phyloP scores from a whole-genome alignment of 2,797 vertebrate species.

The Hemitrygon akajei region DNA sequence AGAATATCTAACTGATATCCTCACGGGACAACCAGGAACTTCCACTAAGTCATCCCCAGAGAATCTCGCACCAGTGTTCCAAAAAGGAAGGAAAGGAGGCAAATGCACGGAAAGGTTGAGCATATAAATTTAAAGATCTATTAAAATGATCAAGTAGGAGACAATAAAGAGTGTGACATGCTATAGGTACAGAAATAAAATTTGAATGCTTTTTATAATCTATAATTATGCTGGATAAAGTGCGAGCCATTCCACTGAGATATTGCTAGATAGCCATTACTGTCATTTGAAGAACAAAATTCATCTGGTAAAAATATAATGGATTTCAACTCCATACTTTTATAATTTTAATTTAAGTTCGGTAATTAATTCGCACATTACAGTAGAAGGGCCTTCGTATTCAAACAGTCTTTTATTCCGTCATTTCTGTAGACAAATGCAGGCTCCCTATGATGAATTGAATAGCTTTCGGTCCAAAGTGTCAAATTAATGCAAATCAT shows the following conservation, averaged over 20 bases:
- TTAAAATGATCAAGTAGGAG: constrained; percentile 34
- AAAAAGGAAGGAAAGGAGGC: neutral
- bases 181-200: constrained; percentile 15
- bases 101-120: neutral
- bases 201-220: constrained; percentile 16
- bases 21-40: neutral
- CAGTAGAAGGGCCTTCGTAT: neutral
- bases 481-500: constrained; percentile 34
- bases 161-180: neutral
- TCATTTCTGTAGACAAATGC: neutral
- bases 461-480: constrained; percentile 16
- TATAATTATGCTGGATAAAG: neutral
- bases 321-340: neutral
- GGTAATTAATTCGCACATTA: constrained; percentile 8
- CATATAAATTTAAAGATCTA: constrained; percentile 18
- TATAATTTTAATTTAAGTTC: constrained; percentile 14
- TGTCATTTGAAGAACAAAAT: constrained; percentile 12
- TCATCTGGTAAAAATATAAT: neutral
- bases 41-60: no score
- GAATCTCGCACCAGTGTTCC: neutral
- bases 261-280: constrained; percentile 8
- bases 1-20: neutral
- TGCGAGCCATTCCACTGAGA: neutral
- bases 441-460: neutral
- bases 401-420: neutral